Conservation (phyloP, 2,888 invertebrate genomes). For the Thelaira solivaga region DNA sequence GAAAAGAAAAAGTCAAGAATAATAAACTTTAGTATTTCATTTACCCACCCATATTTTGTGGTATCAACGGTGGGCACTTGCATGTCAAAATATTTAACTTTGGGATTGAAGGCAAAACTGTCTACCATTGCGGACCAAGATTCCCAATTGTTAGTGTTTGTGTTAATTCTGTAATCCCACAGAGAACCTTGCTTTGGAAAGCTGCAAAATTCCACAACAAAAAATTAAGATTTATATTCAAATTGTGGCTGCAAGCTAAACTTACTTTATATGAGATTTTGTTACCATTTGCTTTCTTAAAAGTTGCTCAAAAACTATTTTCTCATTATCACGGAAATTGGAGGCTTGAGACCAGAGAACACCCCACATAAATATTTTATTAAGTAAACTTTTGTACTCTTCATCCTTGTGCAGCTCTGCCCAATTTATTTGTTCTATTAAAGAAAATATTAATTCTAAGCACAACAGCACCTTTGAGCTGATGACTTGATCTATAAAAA, state of each 20-base stretch:
- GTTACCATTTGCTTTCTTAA: conserved; percentile 81
- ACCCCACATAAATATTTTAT: conserved; percentile 88
- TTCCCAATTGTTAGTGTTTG: conserved; percentile 83
- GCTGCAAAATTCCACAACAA: conserved; percentile 76
- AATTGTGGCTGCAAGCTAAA: background rate
- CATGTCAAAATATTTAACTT: conserved; percentile 90
- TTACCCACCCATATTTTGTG: conserved; percentile 85
- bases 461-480: conserved; percentile 88
- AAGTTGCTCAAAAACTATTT: conserved; percentile 83
- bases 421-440: conserved; percentile 81
- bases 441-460: conserved; percentile 84
- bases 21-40: background rate
- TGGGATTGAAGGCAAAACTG: conserved; percentile 83
- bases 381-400: conserved; percentile 82
- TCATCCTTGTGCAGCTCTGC: conserved; percentile 74
- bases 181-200: conserved; percentile 82
- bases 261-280: conserved; percentile 68
- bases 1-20: background rate
- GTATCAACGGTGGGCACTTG: conserved; percentile 95
- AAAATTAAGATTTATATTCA: background rate
- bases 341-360: conserved; percentile 93
- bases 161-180: conserved; percentile 88
- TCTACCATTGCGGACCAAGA: conserved; percentile 89
- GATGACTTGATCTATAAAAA: conserved; percentile 89
- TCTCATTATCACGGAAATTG: conserved; percentile 84